A percentile compares a stretch with the other conserved stretches of the same genome.
Conservation (phyloP, 2,797 vertebrate species). For the Remorina albescens region DNA sequence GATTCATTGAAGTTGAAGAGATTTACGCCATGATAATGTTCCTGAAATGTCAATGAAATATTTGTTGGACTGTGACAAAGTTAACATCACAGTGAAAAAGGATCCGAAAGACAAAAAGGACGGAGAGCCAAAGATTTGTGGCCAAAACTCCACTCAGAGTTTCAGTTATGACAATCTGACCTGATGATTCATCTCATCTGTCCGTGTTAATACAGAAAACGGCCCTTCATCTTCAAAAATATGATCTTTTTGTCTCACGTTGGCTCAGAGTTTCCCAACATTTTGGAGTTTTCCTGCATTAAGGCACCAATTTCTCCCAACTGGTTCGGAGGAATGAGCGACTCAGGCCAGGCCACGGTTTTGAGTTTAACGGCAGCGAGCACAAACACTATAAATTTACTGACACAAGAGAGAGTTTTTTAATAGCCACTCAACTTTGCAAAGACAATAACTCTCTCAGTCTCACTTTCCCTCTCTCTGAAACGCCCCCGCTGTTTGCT, state of each 20-base stretch:
- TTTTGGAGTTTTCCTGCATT: conserved; percentile 51
- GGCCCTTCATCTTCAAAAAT: conserved; percentile 38
- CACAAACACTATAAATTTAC: conserved; percentile 96
- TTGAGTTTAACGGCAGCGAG: conserved; percentile 95
- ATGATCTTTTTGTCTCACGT: conserved; percentile 15
- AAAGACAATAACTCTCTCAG: conserved; percentile 85
- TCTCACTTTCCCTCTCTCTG: conserved; percentile 54
- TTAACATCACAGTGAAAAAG: conserved; percentile 22
- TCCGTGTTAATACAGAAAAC: conserved; percentile 42
- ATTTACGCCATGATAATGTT: conserved; percentile 53
- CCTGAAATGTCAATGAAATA: conserved; percentile 19
- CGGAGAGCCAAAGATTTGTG: conserved; percentile 19
- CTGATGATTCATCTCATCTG: conserved; percentile 49
- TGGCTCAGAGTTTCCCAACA: conserved; percentile 53
- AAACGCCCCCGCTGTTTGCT: conserved; percentile 78
- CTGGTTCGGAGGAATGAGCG: conserved; percentile 63
- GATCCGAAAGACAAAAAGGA: conserved; percentile 6
- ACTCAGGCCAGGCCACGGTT: conserved; percentile 89
- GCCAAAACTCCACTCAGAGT: conserved; percentile 51
- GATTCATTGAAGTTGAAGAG: conserved; percentile 46
- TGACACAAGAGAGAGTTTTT: conserved; percentile 91
- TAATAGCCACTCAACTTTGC: conserved; percentile 88
- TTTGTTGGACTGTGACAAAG: conserved; percentile 36
- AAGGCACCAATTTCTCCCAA: conserved; percentile 52
- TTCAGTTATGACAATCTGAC: conserved; percentile 43